Percentiles rank a stretch among this genome's conserved stretches.
Conservation (phyloP, 2,888 invertebrate species). For the Erpobdella octoculata region DNA sequence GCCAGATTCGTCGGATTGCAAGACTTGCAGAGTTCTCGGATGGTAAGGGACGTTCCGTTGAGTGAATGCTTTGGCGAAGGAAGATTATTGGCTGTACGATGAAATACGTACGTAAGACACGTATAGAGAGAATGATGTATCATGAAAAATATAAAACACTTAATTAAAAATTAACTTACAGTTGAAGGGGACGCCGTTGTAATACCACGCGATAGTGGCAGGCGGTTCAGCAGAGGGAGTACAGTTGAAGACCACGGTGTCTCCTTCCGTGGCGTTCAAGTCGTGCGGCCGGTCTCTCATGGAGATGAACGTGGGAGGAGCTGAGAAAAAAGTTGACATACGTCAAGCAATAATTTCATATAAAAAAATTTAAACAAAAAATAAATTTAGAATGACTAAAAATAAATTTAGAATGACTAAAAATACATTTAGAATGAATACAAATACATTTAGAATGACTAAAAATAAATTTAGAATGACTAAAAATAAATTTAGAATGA, state of each 20-base stretch:
- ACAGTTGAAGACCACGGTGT: neutral
- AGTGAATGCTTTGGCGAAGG: slow-evolving; percentile 3
- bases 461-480: too few species aligned
- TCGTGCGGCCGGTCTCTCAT: neutral
- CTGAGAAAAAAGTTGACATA: neutral
- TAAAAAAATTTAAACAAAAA: neutral
- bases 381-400: neutral
- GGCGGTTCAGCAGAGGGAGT: neutral
- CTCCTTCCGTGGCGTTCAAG: neutral
- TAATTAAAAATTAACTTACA: too few species aligned
- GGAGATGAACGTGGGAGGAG: neutral
- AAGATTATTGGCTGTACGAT: neutral
- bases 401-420: too few species aligned
- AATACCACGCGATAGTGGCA: neutral
- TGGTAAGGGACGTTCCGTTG: neutral
- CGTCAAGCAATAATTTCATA: too few species aligned
- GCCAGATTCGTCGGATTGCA: neutral
- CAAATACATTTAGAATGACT: too few species aligned
- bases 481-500: too few species aligned
- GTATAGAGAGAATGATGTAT: too few species aligned
- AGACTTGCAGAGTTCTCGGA: neutral
- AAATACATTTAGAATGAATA: too few species aligned
- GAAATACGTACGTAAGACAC: neutral
- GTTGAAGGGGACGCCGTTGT: neutral
- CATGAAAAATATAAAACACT: too few species aligned